These are phyloP conservation scores for Gorsachius goisagi DNA, from an alignment of 2,113 vertebrate genomes.

Conservation along the genomic window DNA sequence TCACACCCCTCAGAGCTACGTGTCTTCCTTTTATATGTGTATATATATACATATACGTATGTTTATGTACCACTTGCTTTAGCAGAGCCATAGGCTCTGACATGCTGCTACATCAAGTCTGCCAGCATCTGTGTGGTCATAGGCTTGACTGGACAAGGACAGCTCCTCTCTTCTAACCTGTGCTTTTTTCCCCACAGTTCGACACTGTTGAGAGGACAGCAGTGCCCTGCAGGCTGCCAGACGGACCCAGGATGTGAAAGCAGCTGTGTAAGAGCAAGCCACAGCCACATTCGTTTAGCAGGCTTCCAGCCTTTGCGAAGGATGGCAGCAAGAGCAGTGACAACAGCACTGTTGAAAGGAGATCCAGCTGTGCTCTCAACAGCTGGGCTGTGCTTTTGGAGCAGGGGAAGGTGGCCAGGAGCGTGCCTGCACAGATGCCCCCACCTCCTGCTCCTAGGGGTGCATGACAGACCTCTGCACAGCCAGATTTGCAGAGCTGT, in stretches of 20 bases:
- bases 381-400: background rate
- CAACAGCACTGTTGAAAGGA: background rate
- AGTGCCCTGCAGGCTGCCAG: background rate
- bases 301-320: background rate
- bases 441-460: fast-evolving
- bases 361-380: background rate
- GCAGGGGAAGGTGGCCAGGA: background rate
- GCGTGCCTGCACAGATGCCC: background rate
- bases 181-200: background rate
- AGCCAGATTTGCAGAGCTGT: background rate
- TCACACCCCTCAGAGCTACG: background rate
- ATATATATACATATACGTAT: too few relatives aligned
- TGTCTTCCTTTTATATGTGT: background rate
- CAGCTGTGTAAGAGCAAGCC: background rate
- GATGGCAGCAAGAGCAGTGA: background rate
- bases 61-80: background rate
- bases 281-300: background rate
- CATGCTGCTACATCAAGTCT: background rate
- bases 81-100: background rate
- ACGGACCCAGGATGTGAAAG: background rate
- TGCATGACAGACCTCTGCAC: background rate
- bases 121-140: background rate
- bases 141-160: background rate
- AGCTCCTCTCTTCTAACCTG: background rate
- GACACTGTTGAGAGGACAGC: background rate